phyloP scores from a whole-genome alignment of 2,888 invertebrate species.

The Abrostola tripartita region DNA sequence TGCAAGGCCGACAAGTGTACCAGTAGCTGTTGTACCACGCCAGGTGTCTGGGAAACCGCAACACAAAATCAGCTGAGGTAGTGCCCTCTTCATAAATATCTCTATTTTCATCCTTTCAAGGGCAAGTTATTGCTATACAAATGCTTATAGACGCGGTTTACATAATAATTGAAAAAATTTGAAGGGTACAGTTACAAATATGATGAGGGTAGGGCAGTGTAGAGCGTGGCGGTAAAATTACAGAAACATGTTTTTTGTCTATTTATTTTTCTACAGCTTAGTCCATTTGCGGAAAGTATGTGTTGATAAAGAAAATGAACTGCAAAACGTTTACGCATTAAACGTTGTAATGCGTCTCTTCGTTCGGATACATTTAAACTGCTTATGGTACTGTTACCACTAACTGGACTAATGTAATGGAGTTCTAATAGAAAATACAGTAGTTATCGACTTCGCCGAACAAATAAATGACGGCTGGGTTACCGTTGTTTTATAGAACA shows the following conservation, averaged over 20 bases:
- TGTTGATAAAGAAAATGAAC: no score
- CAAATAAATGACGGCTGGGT: no score
- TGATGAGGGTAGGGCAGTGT: no score
- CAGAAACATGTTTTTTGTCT: no score
- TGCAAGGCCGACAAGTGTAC: conserved; percentile 49
- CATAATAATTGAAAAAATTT: background rate
- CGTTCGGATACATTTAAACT: background rate
- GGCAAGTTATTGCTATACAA: background rate
- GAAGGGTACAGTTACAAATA: no score
- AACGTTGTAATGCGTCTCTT: background rate
- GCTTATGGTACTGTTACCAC: background rate
- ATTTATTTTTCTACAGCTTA: no score
- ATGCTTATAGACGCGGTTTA: background rate
- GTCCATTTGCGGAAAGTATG: no score
- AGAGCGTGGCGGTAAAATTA: no score
- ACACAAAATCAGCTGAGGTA: conserved; percentile 30
- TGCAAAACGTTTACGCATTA: no score
- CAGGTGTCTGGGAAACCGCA: conserved; percentile 47
- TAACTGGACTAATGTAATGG: background rate
- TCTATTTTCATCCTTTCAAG: conserved; percentile 7
- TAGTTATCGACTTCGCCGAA: background rate
- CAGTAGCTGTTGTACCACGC: conserved; percentile 24
- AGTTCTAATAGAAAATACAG: background rate
- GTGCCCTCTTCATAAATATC: conserved; percentile 9
- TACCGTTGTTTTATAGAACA: no score